These are phyloP conservation scores for Chrysemys picta DNA, from an alignment of 2,113 vertebrate species.

Conservation along the genomic window DNA sequence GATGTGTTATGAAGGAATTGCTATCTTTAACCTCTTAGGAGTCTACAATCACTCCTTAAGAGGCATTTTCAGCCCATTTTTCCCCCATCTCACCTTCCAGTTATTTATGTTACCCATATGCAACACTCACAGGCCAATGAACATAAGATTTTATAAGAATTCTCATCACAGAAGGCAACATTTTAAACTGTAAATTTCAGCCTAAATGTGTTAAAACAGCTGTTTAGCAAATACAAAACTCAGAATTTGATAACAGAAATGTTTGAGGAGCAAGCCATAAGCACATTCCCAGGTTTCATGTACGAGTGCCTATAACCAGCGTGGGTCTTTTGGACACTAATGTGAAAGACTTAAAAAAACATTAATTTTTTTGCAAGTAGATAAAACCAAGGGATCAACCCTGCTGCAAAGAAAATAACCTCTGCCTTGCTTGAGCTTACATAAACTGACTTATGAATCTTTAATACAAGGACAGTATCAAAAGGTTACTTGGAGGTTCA, in stretches of 20 bases:
- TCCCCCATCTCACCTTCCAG: background rate
- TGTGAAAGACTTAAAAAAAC: background rate
- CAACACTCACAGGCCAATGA: background rate
- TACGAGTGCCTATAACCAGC: background rate
- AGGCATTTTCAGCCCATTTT: background rate
- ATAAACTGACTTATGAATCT: background rate
- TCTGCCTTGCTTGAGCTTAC: background rate
- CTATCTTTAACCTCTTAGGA: background rate
- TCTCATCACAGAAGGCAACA: background rate
- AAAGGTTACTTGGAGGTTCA: background rate
- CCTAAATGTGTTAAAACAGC: background rate
- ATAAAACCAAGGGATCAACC: background rate
- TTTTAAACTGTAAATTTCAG: background rate
- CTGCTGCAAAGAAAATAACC: background rate
- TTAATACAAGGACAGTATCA: conserved; percentile 10
- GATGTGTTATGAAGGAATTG: background rate
- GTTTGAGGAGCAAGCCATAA: background rate
- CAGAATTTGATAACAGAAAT: background rate
- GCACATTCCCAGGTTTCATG: background rate
- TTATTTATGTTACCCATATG: background rate
- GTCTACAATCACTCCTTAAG: background rate
- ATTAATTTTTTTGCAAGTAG: background rate
- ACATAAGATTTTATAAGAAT: background rate
- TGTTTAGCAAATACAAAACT: background rate
- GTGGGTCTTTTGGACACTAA: background rate